phyloP scores from a whole-genome alignment of 2,888 invertebrate genomes.

The Hyalella azteca region DNA sequence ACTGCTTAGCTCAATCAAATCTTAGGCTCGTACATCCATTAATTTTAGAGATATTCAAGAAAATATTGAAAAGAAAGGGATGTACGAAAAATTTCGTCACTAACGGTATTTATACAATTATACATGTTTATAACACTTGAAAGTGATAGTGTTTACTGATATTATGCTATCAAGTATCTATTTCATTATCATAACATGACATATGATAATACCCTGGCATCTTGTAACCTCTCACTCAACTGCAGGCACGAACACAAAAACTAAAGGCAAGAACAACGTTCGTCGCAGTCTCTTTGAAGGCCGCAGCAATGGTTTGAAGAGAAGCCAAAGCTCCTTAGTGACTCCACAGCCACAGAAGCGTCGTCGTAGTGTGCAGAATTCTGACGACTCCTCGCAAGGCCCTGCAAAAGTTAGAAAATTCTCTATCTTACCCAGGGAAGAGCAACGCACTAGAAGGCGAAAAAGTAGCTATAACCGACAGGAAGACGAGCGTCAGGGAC shows the following conservation, averaged over 20 bases:
- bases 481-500: not conserved
- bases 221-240: not conserved
- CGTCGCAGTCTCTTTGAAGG: constrained; percentile 26
- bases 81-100: too few relatives aligned
- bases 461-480: not conserved
- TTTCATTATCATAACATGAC: not conserved
- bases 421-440: not conserved
- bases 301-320: not conserved
- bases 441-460: not conserved
- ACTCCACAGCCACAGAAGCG: not conserved
- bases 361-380: not conserved
- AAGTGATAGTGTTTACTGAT: too few relatives aligned
- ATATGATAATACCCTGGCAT: not conserved
- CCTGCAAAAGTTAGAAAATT: not conserved
- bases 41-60: too few relatives aligned
- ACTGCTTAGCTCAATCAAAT: too few relatives aligned
- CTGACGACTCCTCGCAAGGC: not conserved
- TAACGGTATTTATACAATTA: too few relatives aligned
- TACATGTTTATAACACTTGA: too few relatives aligned
- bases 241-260: not conserved
- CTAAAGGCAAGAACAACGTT: not conserved
- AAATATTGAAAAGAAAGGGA: too few relatives aligned
- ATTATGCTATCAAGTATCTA: too few relatives aligned
- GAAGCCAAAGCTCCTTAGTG: not conserved
- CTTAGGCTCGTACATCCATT: too few relatives aligned